A percentile compares a stretch with the other conserved stretches of the same genome.
phyloP scores from a whole-genome alignment of 2,888 invertebrate genomes.

The Dromius quadrimaculatus region DNA sequence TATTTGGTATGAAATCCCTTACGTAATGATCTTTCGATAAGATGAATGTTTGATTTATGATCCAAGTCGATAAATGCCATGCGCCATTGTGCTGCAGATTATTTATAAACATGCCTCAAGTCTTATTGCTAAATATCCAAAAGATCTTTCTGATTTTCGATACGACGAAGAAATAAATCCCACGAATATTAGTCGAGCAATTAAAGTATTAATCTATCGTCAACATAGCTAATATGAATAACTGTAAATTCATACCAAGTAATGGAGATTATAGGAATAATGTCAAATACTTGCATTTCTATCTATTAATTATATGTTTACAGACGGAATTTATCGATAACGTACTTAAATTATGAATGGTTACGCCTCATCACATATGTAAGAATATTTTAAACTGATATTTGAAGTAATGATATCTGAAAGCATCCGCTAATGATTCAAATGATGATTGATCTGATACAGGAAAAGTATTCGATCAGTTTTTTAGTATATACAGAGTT shows the following conservation, averaged over 20 bases:
- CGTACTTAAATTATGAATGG: conserved; percentile 15
- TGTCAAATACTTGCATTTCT: conserved; percentile 10
- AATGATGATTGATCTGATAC: conserved; percentile 16
- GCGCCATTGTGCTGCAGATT: conserved; percentile 18
- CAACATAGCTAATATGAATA: conserved; percentile 25
- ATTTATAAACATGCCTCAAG: conserved; percentile 36
- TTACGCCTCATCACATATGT: conserved; percentile 8
- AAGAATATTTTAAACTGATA: background rate
- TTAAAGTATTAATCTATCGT: conserved; percentile 28
- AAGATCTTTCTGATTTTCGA: conserved; percentile 22
- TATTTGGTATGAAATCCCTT: conserved; percentile 21
- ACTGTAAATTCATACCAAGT: conserved; percentile 19
- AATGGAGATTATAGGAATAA: conserved; percentile 20
- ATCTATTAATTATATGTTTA: conserved; percentile 32
- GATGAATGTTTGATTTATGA: conserved; percentile 25
- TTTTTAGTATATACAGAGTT: no score
- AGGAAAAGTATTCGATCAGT: no score
- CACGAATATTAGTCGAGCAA: conserved; percentile 15
- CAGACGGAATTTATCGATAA: conserved; percentile 5
- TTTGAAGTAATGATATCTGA: conserved; percentile 11
- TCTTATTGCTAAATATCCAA: conserved; percentile 30
- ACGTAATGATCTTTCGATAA: conserved; percentile 20
- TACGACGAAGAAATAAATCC: conserved; percentile 23
- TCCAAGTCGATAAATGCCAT: background rate
- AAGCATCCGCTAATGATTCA: background rate